Evolutionary conservation across 2,888 invertebrate genomes (phyloP).

Genomic region (Orchesella flavescens): DNA sequence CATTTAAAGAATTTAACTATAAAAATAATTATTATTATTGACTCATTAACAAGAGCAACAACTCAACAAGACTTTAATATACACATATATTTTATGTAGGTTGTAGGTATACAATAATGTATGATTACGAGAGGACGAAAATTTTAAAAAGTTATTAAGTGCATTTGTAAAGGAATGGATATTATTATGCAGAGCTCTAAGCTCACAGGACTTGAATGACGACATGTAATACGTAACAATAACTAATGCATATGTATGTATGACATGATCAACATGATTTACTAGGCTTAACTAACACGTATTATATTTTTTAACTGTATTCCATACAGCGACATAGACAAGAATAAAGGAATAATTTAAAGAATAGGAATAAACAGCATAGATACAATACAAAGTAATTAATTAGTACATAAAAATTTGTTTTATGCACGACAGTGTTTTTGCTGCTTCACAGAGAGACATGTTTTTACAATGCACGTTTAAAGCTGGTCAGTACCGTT

Average conservation of each 20-base stretch:
- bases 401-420: no score
- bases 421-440: not conserved
- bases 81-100: no score
- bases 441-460: conserved; percentile 37
- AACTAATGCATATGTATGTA: conserved; percentile 4
- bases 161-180: not conserved
- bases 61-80: no score
- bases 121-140: not conserved
- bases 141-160: not conserved
- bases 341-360: not conserved
- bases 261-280: not conserved
- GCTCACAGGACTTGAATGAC: conserved; percentile 19
- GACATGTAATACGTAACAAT: not conserved
- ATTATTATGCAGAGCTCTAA: not conserved
- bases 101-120: no score
- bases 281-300: not conserved
- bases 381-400: not conserved
- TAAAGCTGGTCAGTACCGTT: conserved; percentile 59
- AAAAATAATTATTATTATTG: no score
- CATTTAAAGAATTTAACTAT: no score
- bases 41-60: no score
- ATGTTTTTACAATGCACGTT: conserved; percentile 22
- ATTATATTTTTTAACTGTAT: not conserved
- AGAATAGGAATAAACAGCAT: not conserved
- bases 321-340: not conserved